These are phyloP conservation scores for Lochmaea crataegi DNA, from an alignment of 2,888 invertebrate species.

Conservation along the genomic window DNA sequence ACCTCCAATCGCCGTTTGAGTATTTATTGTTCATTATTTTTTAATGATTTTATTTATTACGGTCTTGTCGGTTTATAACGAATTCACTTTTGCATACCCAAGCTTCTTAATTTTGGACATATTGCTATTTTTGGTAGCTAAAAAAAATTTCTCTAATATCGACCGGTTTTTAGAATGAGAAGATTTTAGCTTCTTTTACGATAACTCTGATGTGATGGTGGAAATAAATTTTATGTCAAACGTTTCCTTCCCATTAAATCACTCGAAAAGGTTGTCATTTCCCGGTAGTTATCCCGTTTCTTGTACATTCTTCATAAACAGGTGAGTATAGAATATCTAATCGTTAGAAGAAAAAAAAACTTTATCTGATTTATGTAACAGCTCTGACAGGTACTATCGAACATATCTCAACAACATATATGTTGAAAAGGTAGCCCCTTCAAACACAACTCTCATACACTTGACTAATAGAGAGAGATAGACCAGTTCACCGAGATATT, in stretches of 20 bases:
- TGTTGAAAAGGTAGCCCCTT: conserved; percentile 44
- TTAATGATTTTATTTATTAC: no score
- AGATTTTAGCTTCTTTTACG: no score
- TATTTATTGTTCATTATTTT: no score
- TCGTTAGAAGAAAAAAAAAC: conserved; percentile 31
- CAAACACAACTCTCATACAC: conserved; percentile 41
- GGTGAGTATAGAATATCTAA: conserved; percentile 43
- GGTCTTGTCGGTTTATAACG: no score
- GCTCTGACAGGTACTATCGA: conserved; percentile 44
- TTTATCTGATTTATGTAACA: conserved; percentile 42
- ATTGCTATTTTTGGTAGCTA: conserved; percentile 5
- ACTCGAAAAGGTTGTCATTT: conserved; percentile 25
- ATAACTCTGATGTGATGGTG: no score
- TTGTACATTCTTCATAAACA: conserved; percentile 35
- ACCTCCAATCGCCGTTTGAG: no score
- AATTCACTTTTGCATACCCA: no score
- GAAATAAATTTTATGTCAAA: no score
- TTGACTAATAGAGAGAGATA: conserved; percentile 48
- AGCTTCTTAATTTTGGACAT: conserved; percentile 18
- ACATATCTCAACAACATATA: conserved; percentile 42
- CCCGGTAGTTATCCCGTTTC: conserved; percentile 25
- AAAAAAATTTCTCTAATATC: not conserved
- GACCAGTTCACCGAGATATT: not conserved
- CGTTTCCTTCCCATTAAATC: conserved; percentile 22
- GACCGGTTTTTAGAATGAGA: not conserved